Percentiles rank a stretch among this genome's conserved stretches.
Conservation (phyloP, 1,140 invertebrate genomes). For the Uloborus diversus region DNA sequence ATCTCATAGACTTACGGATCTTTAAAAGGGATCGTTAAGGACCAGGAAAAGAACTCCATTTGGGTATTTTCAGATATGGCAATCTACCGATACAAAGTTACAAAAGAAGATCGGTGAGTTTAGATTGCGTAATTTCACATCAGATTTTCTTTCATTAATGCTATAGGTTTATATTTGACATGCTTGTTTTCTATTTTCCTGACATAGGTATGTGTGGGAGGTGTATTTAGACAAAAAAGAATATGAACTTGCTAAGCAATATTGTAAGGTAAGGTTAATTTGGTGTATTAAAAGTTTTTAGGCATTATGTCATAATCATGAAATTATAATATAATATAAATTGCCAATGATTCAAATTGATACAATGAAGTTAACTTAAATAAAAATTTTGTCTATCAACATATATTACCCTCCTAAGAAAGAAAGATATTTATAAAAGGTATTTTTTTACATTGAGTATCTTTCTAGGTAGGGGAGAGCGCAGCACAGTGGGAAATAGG, state of each 20-base stretch:
- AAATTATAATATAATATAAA: too few species aligned
- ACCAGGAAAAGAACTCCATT: constrained; percentile 80
- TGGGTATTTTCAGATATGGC: constrained; percentile 84
- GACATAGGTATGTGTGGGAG: constrained; percentile 68
- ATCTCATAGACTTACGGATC: constrained; percentile 72
- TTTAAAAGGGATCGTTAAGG: constrained; percentile 82
- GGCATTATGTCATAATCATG: too few species aligned
- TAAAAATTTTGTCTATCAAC: too few species aligned
- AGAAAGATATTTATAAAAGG: too few species aligned
- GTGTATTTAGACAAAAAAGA: constrained; percentile 87
- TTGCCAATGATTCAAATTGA: too few species aligned
- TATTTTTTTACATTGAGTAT: too few species aligned
- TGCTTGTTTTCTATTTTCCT: neutral
- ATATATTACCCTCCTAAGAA: too few species aligned
- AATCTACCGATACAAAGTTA: constrained; percentile 87
- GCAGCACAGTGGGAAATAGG: too few species aligned
- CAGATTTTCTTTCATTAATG: neutral
- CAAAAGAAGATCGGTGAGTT: constrained; percentile 77
- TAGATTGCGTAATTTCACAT: too few species aligned
- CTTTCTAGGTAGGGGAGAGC: too few species aligned
- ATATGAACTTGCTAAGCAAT: constrained; percentile 83
- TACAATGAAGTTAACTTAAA: too few species aligned
- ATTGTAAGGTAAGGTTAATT: constrained; percentile 63
- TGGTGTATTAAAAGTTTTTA: too few species aligned
- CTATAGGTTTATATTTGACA: neutral